Percentiles rank a stretch among this genome's conserved stretches.
Evolutionary conservation across 2,888 invertebrate genomes (phyloP).

Genomic region (Lithophane leautieri): DNA sequence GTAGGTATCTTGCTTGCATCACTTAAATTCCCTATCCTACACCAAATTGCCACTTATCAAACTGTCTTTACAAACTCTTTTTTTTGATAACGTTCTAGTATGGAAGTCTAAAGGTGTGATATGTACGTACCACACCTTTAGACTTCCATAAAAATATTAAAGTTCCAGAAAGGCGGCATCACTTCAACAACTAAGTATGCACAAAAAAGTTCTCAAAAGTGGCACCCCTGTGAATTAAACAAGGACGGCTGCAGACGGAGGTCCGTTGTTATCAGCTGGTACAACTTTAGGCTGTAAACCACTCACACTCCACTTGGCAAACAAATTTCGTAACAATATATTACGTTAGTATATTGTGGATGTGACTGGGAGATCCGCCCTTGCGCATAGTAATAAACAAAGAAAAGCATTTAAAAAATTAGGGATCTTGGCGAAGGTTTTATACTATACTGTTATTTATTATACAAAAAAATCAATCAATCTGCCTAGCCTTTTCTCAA

Average conservation of each 20-base stretch:
- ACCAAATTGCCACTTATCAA: too few relatives aligned
- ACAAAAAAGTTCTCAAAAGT: conserved; percentile 31
- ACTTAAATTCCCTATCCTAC: too few relatives aligned
- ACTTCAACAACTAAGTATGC: neutral
- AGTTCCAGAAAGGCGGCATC: neutral
- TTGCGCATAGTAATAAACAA: neutral
- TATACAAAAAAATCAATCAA: too few relatives aligned
- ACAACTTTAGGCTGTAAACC: conserved; percentile 78
- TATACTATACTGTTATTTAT: too few relatives aligned
- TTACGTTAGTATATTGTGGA: conserved; percentile 66
- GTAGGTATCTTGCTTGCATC: too few relatives aligned
- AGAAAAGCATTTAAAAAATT: neutral
- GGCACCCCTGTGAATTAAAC: conserved; percentile 63
- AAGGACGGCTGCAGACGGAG: conserved; percentile 60
- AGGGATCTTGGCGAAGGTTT: neutral
- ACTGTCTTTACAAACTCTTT: neutral
- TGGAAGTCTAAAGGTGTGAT: too few relatives aligned
- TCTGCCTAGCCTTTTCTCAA: too few relatives aligned
- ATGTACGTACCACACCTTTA: neutral
- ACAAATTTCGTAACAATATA: conserved; percentile 79
- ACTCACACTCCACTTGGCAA: conserved; percentile 78
- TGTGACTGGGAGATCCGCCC: conserved; percentile 35
- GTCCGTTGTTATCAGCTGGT: conserved; percentile 66
- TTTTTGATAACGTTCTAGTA: too few relatives aligned
- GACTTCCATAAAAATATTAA: neutral